Evolutionary conservation across 1,140 invertebrate species (phyloP).

Genomic region (Zaprionus africanus): DNA sequence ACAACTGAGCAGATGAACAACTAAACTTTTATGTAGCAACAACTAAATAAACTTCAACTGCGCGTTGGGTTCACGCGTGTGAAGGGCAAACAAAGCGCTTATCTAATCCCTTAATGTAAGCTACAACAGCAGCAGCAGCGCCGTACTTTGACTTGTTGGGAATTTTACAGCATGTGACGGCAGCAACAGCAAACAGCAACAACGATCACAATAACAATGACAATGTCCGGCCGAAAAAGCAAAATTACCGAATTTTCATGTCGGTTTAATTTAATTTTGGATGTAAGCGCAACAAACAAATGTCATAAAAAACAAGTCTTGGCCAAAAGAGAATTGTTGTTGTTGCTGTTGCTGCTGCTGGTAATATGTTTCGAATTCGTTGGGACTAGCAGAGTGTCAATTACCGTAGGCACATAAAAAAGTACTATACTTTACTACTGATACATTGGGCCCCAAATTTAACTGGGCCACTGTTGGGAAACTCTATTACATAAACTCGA

Average conservation of each 20-base stretch:
- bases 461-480: not conserved
- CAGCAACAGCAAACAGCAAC: conserved; percentile 21
- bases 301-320: conserved; percentile 46
- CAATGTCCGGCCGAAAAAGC: conserved; percentile 27
- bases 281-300: conserved; percentile 46
- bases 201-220: conserved; percentile 31
- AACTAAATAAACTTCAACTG: conserved; percentile 46
- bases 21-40: conserved; percentile 45
- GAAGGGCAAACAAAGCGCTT: conserved; percentile 69
- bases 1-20: conserved; percentile 30
- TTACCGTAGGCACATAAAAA: conserved; percentile 22
- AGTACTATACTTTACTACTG: not conserved
- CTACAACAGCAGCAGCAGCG: not conserved
- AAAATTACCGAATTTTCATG: conserved; percentile 72
- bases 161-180: conserved; percentile 32
- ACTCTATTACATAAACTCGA: not conserved
- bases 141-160: conserved; percentile 34
- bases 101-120: conserved; percentile 47
- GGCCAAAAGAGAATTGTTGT: conserved; percentile 14
- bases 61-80: conserved; percentile 64
- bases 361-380: conserved; percentile 7
- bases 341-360: not conserved
- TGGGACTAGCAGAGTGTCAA: conserved; percentile 11
- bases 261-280: conserved; percentile 68
- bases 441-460: not conserved